Percentiles rank a stretch among this genome's conserved stretches.
These are phyloP conservation scores for Ormyrus thymus DNA, from an alignment of 2,888 invertebrate genomes.

Conservation along the genomic window DNA sequence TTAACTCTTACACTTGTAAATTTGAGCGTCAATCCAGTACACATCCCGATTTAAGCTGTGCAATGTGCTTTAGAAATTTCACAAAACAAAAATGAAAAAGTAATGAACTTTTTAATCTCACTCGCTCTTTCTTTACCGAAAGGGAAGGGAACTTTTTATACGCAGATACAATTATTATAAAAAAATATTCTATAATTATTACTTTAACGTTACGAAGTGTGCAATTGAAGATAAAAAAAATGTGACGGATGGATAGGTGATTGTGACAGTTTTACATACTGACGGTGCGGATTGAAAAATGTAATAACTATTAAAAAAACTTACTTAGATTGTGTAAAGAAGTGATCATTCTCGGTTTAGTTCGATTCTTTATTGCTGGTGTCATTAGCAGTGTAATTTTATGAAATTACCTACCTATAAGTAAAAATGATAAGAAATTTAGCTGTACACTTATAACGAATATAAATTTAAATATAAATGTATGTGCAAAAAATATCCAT, in stretches of 20 bases:
- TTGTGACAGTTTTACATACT: constrained; percentile 56
- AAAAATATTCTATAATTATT: constrained; percentile 53
- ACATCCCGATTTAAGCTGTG: constrained; percentile 64
- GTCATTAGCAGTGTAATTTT: constrained; percentile 41
- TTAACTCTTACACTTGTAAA: constrained; percentile 29
- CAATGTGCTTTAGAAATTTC: constrained; percentile 47
- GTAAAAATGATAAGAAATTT: constrained; percentile 29
- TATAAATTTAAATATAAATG: constrained; percentile 37
- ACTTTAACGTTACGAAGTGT: constrained; percentile 52
- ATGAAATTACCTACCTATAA: constrained; percentile 23
- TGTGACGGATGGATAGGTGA: constrained; percentile 50
- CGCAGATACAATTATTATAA: constrained; percentile 51
- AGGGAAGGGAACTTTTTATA: constrained; percentile 54
- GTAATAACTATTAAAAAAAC: constrained; percentile 4
- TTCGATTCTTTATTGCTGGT: constrained; percentile 9
- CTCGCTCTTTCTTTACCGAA: constrained; percentile 42
- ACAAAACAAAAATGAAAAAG: constrained; percentile 43
- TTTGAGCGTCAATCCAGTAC: constrained; percentile 68
- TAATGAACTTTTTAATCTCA: constrained; percentile 54
- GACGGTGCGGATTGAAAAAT: constrained; percentile 49
- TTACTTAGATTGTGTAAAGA: constrained; percentile 33
- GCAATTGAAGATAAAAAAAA: constrained; percentile 45
- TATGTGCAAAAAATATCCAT: constrained; percentile 45
- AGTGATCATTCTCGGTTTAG: constrained; percentile 38
- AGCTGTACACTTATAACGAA: constrained; percentile 37